Conservation (phyloP, 2,888 invertebrate genomes). For the Hofmannophila pseudospretella region DNA sequence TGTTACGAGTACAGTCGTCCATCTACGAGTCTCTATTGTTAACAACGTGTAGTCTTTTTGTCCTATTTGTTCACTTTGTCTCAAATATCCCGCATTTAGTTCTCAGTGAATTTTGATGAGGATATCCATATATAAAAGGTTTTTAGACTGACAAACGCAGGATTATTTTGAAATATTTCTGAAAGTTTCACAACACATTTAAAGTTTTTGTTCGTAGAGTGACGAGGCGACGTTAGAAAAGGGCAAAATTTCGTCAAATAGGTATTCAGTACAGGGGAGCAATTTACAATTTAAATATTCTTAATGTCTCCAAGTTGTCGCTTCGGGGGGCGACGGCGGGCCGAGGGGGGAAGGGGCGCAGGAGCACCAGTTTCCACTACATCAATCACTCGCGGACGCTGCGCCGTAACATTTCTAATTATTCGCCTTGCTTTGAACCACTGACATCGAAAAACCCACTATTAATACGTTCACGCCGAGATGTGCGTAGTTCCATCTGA, state of each 20-base stretch:
- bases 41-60: slow-evolving; percentile 52
- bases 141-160: too few relatives aligned
- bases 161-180: too few relatives aligned
- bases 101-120: too few relatives aligned
- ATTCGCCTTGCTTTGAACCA: slow-evolving; percentile 58
- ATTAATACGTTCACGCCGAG: slow-evolving; percentile 24
- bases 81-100: slow-evolving; percentile 8
- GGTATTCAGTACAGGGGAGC: slow-evolving; percentile 74
- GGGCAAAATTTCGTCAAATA: slow-evolving; percentile 62
- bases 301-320: slow-evolving; percentile 75
- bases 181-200: too few relatives aligned
- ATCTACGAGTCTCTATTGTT: slow-evolving; percentile 62
- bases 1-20: slow-evolving; percentile 64
- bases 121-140: too few relatives aligned
- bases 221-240: slow-evolving; percentile 41
- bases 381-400: slow-evolving; percentile 75
- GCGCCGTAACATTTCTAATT: slow-evolving; percentile 75
- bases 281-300: slow-evolving; percentile 78
- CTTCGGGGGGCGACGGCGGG: slow-evolving; percentile 28
- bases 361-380: slow-evolving; percentile 65
- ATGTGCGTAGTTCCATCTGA: slow-evolving; percentile 1
- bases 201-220: slow-evolving; percentile 11
- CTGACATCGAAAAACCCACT: slow-evolving; percentile 43
- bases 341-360: slow-evolving; percentile 26
- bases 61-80: slow-evolving; percentile 38